Percentiles rank a stretch among this genome's conserved stretches.
Conservation (phyloP, 2,113 vertebrate genomes). For the Hyla sarda region DNA sequence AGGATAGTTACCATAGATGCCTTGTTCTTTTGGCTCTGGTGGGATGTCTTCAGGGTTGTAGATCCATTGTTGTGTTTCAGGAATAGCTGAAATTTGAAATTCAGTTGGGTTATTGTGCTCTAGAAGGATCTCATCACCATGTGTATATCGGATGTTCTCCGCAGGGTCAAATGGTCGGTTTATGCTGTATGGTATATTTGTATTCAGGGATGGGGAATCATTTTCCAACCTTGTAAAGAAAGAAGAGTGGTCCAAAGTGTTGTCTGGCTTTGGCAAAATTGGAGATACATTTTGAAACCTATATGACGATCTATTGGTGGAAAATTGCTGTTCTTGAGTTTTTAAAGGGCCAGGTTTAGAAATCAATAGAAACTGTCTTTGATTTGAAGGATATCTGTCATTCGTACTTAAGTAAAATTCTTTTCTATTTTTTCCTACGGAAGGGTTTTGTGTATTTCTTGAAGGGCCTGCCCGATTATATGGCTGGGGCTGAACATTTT, state of each 20-base stretch:
- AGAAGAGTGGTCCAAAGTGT: background rate
- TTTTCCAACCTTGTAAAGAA: background rate
- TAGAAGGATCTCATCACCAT: background rate
- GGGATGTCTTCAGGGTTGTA: conserved; percentile 20
- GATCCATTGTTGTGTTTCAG: conserved; percentile 24
- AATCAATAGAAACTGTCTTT: conserved; percentile 11
- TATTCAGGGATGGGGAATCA: background rate
- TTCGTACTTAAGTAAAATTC: conserved; percentile 26
- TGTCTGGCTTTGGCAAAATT: background rate
- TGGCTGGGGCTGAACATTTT: conserved; percentile 1
- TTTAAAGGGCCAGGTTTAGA: conserved; percentile 17
- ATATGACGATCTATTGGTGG: conserved; percentile 6
- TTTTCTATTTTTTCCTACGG: background rate
- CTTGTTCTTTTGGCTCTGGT: background rate
- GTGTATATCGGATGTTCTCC: background rate
- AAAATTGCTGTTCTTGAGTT: background rate
- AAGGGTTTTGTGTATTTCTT: background rate
- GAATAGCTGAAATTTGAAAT: background rate
- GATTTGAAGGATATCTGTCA: background rate
- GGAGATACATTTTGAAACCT: background rate
- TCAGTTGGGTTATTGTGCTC: background rate
- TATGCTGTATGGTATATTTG: background rate
- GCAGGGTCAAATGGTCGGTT: background rate
- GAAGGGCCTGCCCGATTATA: background rate
- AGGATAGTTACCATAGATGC: conserved; percentile 28